A percentile compares a stretch with the other conserved stretches of the same genome.
Conservation (phyloP, 2,797 vertebrate genomes). For the Pteronotus mesoamericanus region DNA sequence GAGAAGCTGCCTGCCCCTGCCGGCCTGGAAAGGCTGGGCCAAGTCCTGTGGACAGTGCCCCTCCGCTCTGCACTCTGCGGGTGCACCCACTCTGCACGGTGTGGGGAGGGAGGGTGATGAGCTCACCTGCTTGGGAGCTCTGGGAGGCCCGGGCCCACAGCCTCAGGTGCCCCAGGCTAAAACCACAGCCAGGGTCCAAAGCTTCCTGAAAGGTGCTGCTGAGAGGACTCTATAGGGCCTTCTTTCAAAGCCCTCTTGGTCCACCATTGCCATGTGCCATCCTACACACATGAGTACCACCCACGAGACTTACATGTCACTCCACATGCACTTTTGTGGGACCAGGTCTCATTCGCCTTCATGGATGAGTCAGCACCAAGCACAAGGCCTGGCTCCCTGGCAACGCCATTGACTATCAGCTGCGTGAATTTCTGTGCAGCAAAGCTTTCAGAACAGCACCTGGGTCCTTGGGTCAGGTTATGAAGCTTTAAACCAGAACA, state of each 20-base stretch:
- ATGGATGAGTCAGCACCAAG: too few relatives aligned
- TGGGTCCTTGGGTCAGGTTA: background rate
- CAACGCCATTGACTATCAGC: background rate
- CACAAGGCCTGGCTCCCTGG: background rate
- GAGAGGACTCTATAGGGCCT: background rate
- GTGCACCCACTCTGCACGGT: too few relatives aligned
- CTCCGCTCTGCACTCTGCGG: background rate
- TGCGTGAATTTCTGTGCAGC: background rate
- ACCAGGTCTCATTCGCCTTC: background rate
- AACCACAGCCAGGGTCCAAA: background rate
- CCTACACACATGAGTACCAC: background rate
- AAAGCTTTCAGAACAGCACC: background rate
- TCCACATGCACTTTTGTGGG: background rate
- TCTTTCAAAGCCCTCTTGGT: background rate
- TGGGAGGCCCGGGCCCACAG: background rate
- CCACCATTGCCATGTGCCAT: too few relatives aligned
- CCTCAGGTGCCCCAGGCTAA: background rate
- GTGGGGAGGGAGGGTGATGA: background rate
- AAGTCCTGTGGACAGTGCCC: fast-evolving
- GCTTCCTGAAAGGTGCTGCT: background rate
- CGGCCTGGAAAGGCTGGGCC: background rate
- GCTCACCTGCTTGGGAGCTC: background rate
- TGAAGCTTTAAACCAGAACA: background rate
- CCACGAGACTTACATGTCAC: background rate
- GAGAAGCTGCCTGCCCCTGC: background rate